A percentile compares a stretch with the other conserved stretches of the same genome.
These are phyloP conservation scores for Aplysina aerophoba DNA, from an alignment of 37 sponge, comb jelly and placozoan species.

Conservation along the genomic window DNA sequence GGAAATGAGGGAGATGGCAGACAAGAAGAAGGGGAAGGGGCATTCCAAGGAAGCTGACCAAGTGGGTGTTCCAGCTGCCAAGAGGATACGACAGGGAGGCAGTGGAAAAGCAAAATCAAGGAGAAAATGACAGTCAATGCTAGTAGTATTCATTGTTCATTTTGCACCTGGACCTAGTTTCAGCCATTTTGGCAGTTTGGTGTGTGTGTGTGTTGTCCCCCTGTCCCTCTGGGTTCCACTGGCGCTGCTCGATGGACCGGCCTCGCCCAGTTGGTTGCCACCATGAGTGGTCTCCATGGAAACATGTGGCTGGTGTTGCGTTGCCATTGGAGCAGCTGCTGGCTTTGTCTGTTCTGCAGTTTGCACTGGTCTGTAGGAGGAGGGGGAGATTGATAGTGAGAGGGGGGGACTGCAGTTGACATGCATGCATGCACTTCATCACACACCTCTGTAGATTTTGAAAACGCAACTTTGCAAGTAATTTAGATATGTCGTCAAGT, in stretches of 20 bases:
- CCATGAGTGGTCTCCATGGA: too few relatives aligned
- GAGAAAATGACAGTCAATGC: not conserved
- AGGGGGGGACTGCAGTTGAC: too few relatives aligned
- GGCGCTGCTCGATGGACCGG: not conserved
- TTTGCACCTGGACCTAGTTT: slow-evolving; percentile 3
- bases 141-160: not conserved
- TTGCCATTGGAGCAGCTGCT: too few relatives aligned
- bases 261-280: not conserved
- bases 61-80: not conserved
- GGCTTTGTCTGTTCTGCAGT: too few relatives aligned
- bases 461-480: too few relatives aligned
- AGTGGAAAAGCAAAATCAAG: slow-evolving; percentile 22
- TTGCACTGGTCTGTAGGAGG: too few relatives aligned
- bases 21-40: slow-evolving; percentile 39
- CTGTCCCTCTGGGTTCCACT: not conserved
- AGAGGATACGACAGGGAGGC: not conserved
- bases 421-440: too few relatives aligned
- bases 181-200: slow-evolving; percentile 24
- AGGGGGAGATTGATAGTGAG: too few relatives aligned
- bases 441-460: too few relatives aligned
- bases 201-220: not conserved
- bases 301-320: too few relatives aligned
- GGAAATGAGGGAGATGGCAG: slow-evolving; percentile 50
- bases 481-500: too few relatives aligned
- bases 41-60: not conserved